Base-by-base conservation (phyloP, 2,888 invertebrate species). In the Octonoba sinensis region DNA sequence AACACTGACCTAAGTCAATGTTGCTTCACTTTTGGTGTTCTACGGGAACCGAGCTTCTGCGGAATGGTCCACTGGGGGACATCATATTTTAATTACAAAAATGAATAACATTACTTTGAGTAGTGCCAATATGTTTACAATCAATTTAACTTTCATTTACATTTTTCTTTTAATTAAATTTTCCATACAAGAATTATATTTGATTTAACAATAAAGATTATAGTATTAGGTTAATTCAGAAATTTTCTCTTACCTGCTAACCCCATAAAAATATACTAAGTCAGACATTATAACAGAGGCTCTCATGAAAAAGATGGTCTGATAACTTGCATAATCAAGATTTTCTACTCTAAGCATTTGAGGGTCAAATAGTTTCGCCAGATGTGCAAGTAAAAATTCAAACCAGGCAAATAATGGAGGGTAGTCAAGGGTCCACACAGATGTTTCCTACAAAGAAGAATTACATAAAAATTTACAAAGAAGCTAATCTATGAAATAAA, bases 351-450 rank as follows among this genome's bases (percentile, higher is more conserved):
- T 89, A 51, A 99, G 89, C 96, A 99, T 98, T 85, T 93, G 90
- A 0, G 92, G 90, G 89, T 99, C 97, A 87, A 96, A 92, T 85
- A 90, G 91, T 83, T 90, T 89, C 0, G 96, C 98, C 70, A 93
- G 82, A 85, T 92, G 91, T 6, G 97, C 93, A n/a, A 98, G 89
- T 1, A 91, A 86, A 90, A 92, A 96, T 89, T 99, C 98, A 88
- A 99, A 93, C 93, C 96, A 97, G 0, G 97, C 98, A 90, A 99
- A 99, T 49, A 99, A 91, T 0, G 99, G 99, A 36, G 99, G 99
- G 90, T 99, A 99, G 89, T 99, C 99, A 82, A 99, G 89, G 0
- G 99, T 99, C 99, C 99, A 99, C 91, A 96, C 92, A 69, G 99
- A 99, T 3, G 94, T 94, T 6, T 90, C 88, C 86, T 86, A 51